These are phyloP conservation scores for Vollenhovia emeryi DNA, from an alignment of 1,140 invertebrate species.

Conservation along the genomic window DNA sequence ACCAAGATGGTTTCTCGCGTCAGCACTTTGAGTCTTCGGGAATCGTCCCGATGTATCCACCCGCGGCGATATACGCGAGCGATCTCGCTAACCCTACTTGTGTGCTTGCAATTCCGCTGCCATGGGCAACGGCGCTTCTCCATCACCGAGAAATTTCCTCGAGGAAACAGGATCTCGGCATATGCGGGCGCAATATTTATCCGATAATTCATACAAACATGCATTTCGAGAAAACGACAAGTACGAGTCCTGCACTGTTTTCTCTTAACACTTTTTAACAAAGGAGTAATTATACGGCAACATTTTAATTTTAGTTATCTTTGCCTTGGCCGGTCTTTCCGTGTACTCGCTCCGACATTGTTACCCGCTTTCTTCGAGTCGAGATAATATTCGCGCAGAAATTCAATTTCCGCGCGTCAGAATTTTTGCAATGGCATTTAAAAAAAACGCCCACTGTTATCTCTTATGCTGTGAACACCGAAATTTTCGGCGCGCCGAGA, in stretches of 20 bases:
- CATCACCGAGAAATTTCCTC: neutral
- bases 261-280: neutral
- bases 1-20: constrained; percentile 73
- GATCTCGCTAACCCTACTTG: constrained; percentile 12
- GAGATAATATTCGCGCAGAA: neutral
- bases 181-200: neutral
- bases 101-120: constrained; percentile 18
- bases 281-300: constrained; percentile 1
- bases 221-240: neutral
- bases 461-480: neutral
- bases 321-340: too few species aligned
- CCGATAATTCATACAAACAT: neutral
- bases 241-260: neutral
- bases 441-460: neutral
- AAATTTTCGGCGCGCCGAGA: constrained; percentile 15
- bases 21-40: constrained; percentile 66
- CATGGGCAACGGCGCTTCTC: neutral
- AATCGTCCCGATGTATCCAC: constrained; percentile 42
- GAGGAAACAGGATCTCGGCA: neutral
- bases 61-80: constrained; percentile 23
- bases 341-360: neutral
- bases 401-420: constrained; percentile 8
- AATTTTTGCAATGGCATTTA: neutral
- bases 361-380: neutral
- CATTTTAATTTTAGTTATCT: too few species aligned